phyloP scores from a whole-genome alignment of 2,888 invertebrate genomes.

The Agrochola lota region DNA sequence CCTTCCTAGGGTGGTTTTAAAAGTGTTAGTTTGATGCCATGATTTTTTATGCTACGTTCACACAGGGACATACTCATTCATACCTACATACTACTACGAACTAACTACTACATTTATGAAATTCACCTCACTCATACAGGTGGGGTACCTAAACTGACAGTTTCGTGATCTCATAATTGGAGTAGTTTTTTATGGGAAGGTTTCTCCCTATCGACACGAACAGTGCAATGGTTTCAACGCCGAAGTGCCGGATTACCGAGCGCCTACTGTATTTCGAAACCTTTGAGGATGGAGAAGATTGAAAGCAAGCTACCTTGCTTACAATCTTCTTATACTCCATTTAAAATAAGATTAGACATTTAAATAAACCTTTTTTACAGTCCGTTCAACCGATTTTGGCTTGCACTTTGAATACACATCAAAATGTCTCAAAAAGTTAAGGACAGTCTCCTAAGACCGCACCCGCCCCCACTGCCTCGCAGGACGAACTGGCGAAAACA shows the following conservation, averaged over 20 bases:
- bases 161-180: background rate
- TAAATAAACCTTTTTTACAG: no score
- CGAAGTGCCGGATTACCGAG: no score
- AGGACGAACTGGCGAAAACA: background rate
- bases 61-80: background rate
- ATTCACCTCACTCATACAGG: background rate
- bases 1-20: slow-evolving; percentile 70
- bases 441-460: no score
- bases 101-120: background rate
- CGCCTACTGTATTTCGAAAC: no score
- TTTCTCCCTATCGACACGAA: background rate
- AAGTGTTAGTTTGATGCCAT: background rate
- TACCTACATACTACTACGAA: background rate
- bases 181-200: background rate
- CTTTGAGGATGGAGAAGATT: no score
- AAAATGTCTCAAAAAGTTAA: no score
- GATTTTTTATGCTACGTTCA: background rate
- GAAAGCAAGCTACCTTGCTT: no score
- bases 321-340: no score
- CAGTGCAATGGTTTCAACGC: background rate
- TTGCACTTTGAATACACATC: no score
- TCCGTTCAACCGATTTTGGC: no score
- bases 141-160: background rate
- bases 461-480: no score
- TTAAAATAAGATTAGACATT: no score